Conservation (phyloP, 2,888 invertebrate species). For the Aradus depressus region DNA sequence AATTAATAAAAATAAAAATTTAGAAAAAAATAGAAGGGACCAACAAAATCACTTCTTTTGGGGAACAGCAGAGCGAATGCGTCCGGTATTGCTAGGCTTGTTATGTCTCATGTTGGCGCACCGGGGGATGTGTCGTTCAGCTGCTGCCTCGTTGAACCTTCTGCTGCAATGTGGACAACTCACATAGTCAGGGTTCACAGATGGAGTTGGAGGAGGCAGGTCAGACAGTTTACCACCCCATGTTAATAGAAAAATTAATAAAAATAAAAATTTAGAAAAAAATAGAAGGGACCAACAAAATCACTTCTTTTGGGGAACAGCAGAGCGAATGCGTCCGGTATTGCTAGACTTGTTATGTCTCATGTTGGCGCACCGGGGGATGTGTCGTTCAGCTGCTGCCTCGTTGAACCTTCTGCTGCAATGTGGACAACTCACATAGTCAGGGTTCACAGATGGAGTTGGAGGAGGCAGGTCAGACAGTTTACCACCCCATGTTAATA, state of each 20-base stretch:
- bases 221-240: conserved; percentile 82
- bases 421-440: conserved; percentile 71
- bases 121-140: conserved; percentile 84
- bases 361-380: conserved; percentile 80
- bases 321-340: no score
- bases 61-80: no score
- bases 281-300: no score
- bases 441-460: conserved; percentile 77
- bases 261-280: no score
- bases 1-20: no score
- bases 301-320: no score
- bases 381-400: conserved; percentile 75
- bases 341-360: conserved; percentile 70
- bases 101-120: conserved; percentile 75
- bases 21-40: no score
- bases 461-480: conserved; percentile 80
- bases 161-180: conserved; percentile 78
- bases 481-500: no score
- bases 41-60: no score
- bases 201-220: conserved; percentile 79
- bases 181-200: conserved; percentile 70
- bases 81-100: no score
- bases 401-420: conserved; percentile 77
- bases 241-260: no score
- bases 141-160: conserved; percentile 72